A percentile compares a stretch with the other conserved stretches of the same genome.
These are phyloP conservation scores for Cepaea hortensis DNA, from an alignment of 2,888 invertebrate species.

Conservation along the genomic window DNA sequence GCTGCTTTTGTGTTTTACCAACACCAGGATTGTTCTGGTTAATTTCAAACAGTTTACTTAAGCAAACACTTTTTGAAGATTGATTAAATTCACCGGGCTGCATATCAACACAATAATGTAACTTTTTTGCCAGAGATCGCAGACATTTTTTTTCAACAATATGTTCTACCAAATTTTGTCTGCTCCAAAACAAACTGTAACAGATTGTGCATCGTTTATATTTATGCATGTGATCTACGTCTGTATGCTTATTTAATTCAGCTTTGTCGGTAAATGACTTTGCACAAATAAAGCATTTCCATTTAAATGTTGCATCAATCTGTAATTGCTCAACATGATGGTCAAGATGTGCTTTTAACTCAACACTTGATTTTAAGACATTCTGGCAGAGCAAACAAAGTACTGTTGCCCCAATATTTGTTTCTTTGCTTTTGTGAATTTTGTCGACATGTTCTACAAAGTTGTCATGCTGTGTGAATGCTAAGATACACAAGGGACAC, in stretches of 20 bases:
- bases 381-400: constrained; percentile 33
- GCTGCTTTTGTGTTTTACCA: not conserved
- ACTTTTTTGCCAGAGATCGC: not conserved
- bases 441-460: constrained; percentile 19
- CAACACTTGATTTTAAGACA: not conserved
- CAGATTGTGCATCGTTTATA: constrained; percentile 43
- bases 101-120: constrained; percentile 3
- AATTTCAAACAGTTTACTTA: constrained; percentile 9
- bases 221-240: constrained; percentile 35
- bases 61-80: not conserved
- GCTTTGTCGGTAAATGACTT: constrained; percentile 18
- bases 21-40: not conserved
- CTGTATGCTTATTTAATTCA: constrained; percentile 22
- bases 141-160: constrained; percentile 41
- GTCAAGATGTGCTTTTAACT: constrained; percentile 23
- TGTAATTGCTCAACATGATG: constrained; percentile 4
- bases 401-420: not conserved
- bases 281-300: constrained; percentile 39
- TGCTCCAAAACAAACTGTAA: constrained; percentile 38
- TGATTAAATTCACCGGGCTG: not conserved
- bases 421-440: not conserved
- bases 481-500: constrained; percentile 23
- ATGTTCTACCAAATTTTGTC: constrained; percentile 44
- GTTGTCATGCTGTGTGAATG: constrained; percentile 10
- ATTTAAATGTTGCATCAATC: not conserved